phyloP scores from a whole-genome alignment of 2,797 vertebrate species.

The Onychomys arenicola region DNA sequence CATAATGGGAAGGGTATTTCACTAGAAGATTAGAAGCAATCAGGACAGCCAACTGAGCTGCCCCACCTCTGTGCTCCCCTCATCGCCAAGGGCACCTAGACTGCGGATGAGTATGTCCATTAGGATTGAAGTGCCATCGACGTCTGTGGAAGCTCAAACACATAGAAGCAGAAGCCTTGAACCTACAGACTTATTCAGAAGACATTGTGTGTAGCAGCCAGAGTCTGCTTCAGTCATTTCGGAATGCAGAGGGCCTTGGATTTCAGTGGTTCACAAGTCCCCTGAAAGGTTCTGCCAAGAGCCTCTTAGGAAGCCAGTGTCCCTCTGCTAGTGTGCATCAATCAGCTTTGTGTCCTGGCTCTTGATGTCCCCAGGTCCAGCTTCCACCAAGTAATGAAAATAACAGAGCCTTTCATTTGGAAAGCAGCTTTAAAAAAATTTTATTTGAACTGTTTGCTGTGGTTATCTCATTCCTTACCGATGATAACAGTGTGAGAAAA shows the following conservation, averaged over 20 bases:
- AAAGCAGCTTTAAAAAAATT: neutral
- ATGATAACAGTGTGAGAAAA: slow-evolving; percentile 1
- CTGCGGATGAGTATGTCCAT: neutral
- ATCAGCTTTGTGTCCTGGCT: neutral
- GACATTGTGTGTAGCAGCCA: neutral
- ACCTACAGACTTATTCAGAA: neutral
- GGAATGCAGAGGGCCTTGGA: neutral
- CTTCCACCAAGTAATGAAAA: neutral
- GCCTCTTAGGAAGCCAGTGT: neutral
- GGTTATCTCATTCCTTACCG: slow-evolving; percentile 32
- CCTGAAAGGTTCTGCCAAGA: neutral
- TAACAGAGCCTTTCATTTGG: slow-evolving; percentile 46
- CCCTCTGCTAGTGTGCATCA: neutral
- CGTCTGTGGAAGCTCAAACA: neutral
- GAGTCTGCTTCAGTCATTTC: neutral
- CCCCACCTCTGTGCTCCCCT: rapidly evolving
- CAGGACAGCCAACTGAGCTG: rapidly evolving
- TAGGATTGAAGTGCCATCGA: neutral
- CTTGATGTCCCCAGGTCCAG: neutral
- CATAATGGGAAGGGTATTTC: neutral
- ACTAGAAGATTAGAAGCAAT: neutral
- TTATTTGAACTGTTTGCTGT: slow-evolving; percentile 20
- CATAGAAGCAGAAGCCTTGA: neutral
- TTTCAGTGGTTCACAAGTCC: neutral
- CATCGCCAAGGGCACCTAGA: neutral